Base-by-base conservation (phyloP, 2,888 invertebrate species). In the Chaetoderma sp. region DNA sequence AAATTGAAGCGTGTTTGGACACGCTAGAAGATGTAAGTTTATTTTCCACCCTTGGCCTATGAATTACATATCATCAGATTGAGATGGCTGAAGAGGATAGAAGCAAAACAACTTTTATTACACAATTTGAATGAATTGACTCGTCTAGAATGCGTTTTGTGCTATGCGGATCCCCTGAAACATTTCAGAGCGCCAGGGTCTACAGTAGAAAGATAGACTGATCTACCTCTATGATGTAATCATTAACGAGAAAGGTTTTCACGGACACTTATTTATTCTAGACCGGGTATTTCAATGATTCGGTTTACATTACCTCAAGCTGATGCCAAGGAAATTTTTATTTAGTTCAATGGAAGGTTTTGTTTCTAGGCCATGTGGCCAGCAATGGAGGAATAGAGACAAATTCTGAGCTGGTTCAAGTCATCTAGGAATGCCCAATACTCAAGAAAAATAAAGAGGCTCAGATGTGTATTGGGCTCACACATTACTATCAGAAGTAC, bases 101-200 rank as follows among this genome's bases (percentile, higher is more conserved):
- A 27, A 21, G n/a, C n/a, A 67, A 69, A 60, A 68, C 67, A 3
- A 67, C 67, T n/a, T 56, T 67, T 60, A 36, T 59, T 13, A 68
- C 68, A 25, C 44, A 60, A n/a, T 42, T 27, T 42, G 67, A 67
- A 4, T 36, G 68, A 21, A 60, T 56, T 50, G 60, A 67, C 49
- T 68, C 18, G 44, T 8, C 39, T 36, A 10, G 39, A 36, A 36
- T 36, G 10, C 39, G 10, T 36, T 36, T 36, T n/a, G 39, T 10
- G 27, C 13, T 36, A 30, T 10, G 60, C 68, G 60, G 44, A 55
- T 6, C 28, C 56, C 67, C 66, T 13, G 67, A 66, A 8, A 63
- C 63, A 16, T 49, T 63, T 33, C 49, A 62, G 23, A 30, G 63
- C 8, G 25, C 36, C 1, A 62, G 61, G 61, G 32, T 62, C n/a